Conservation (phyloP, 2,888 invertebrate species). For the Trypoxylon attenuatum region DNA sequence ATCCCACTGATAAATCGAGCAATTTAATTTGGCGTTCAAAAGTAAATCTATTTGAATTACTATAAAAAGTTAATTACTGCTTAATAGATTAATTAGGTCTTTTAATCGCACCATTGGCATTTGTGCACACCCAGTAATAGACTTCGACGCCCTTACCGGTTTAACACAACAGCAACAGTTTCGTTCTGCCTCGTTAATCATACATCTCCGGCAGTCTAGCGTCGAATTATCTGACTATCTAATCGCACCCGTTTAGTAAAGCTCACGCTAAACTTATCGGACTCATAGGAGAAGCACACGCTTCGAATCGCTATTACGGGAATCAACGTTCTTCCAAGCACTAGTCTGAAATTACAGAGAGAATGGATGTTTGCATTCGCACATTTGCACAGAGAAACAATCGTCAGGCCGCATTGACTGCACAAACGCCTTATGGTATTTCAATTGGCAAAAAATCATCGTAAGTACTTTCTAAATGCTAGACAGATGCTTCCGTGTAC, state of each 20-base stretch:
- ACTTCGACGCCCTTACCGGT: constrained; percentile 4
- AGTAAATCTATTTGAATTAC: too few species aligned
- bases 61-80: too few species aligned
- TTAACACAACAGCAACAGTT: constrained; percentile 15
- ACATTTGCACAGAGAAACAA: too few species aligned
- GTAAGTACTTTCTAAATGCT: background rate
- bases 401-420: too few species aligned
- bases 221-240: constrained; percentile 42
- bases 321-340: too few species aligned
- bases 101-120: too few species aligned
- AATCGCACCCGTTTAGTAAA: constrained; percentile 34
- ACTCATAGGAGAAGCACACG: background rate
- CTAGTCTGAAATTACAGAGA: too few species aligned
- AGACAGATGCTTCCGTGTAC: background rate
- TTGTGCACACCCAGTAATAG: background rate
- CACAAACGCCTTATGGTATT: background rate
- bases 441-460: background rate
- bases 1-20: too few species aligned
- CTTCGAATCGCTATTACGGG: background rate
- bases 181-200: constrained; percentile 17
- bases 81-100: too few species aligned
- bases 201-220: constrained; percentile 2
- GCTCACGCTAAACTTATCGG: constrained; percentile 23
- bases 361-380: too few species aligned
- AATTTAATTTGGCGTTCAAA: too few species aligned